These are phyloP conservation scores for Luidia sarsii DNA, from an alignment of 53 echinoderm and acorn worm species.

Conservation along the genomic window DNA sequence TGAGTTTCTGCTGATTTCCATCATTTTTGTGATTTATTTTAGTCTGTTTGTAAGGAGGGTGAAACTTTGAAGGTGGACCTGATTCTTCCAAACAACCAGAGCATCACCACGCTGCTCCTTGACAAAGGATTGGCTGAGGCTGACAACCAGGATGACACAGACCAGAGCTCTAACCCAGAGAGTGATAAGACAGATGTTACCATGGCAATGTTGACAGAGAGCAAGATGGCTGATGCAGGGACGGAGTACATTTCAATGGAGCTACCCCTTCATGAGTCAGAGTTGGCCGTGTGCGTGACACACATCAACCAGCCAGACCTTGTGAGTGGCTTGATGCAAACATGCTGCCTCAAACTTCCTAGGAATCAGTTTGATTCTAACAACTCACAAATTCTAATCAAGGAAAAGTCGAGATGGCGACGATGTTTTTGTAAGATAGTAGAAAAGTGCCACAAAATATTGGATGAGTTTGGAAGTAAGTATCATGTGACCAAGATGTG, in stretches of 20 bases:
- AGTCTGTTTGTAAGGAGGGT: conserved; percentile 43
- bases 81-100: conserved; percentile 59
- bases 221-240: conserved; percentile 55
- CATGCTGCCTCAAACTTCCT: no score
- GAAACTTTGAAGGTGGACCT: conserved; percentile 75
- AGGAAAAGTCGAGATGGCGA: no score
- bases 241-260: conserved; percentile 48
- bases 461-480: no score
- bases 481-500: no score
- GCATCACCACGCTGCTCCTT: conserved; percentile 55
- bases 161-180: neutral
- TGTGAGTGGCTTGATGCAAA: conserved; percentile 46
- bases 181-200: neutral
- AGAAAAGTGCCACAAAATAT: no score
- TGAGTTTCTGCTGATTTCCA: neutral
- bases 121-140: conserved; percentile 34
- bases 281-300: conserved; percentile 64
- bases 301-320: conserved; percentile 72
- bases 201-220: no score
- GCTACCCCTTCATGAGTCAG: conserved; percentile 54
- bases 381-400: no score
- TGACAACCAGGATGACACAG: neutral
- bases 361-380: no score
- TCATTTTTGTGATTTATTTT: neutral
- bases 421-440: no score